These are phyloP conservation scores for Neodiprion lecontei DNA, from an alignment of 1,140 invertebrate genomes.

Conservation along the genomic window DNA sequence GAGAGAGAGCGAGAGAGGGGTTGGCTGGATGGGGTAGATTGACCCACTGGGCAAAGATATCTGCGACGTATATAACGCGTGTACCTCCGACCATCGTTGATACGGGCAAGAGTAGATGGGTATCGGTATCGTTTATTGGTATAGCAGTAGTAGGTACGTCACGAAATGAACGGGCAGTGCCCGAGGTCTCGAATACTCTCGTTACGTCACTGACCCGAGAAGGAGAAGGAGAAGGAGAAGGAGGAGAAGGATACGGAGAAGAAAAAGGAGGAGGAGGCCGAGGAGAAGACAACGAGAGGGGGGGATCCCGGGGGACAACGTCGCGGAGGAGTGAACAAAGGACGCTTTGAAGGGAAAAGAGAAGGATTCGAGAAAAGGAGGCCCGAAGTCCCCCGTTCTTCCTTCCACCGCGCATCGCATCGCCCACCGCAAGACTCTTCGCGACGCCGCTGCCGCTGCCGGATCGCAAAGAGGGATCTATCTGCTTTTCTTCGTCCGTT, in stretches of 20 bases:
- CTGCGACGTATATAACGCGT: too few relatives aligned
- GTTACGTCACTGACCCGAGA: background rate
- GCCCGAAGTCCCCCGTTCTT: background rate
- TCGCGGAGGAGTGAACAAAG: constrained; percentile 47
- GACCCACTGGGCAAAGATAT: too few relatives aligned
- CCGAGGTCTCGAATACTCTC: constrained; percentile 13
- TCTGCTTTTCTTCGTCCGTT: constrained; percentile 36
- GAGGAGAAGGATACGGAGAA: constrained; percentile 16
- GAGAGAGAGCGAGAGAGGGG: too few relatives aligned
- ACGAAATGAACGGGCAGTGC: constrained; percentile 10
- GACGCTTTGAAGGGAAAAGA: constrained; percentile 48
- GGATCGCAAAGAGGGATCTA: constrained; percentile 38
- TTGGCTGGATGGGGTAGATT: too few relatives aligned
- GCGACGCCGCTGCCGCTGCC: background rate
- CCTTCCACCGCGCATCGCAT: constrained; percentile 17
- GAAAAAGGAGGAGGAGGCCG: constrained; percentile 17
- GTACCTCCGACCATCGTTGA: too few relatives aligned
- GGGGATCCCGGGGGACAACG: constrained; percentile 40
- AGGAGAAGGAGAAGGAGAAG: constrained; percentile 35
- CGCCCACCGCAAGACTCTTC: constrained; percentile 18
- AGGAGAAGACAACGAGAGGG: constrained; percentile 30
- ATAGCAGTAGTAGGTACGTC: background rate
- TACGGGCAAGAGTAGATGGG: too few relatives aligned
- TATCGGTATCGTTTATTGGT: too few relatives aligned
- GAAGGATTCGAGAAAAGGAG: constrained; percentile 21